Evolutionary conservation across 2,888 invertebrate genomes (phyloP), one percentile per base, ranked within the genome.

Genomic region (Epirrita christyi): DNA sequence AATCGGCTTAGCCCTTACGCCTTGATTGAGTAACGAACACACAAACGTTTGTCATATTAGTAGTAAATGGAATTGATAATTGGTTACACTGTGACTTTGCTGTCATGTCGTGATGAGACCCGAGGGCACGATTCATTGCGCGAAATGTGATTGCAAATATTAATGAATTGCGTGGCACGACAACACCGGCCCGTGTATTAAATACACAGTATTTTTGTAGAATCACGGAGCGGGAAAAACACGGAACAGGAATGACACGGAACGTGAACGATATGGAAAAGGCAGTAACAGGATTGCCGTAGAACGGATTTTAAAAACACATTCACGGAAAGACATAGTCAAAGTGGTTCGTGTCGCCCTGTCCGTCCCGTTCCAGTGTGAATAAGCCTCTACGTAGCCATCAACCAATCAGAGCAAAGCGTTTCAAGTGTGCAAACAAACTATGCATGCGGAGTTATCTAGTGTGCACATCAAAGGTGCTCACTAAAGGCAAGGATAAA

Each of bases 141-240:
- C 62, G 61, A 65, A 70, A 70, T 75, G 68, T 75, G 73, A 78
- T 73, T 71, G 76, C 72, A 70, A 74, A 78, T 80, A 81, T 77
- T 77, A 80, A 80, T 76, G 73, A 77, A 76, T 71, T 67, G 67
- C 61, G 63, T 67, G 57, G 52, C 63, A 63, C 59, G 27, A 38
- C 55, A 56, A 34, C 53, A 50, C 45, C 14, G 43, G 55, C 36
- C 40, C 40, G 38, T 14, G 44, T 50, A 47, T 53, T 60, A 56
- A 58, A 52, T 48, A 54, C 46, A 58, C 11, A 47, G 9, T 47
- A 38, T 50, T 56, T 41, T 43, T 48, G 29, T 28, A 53, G 8
- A 42, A 40, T 29, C 40, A 44, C 27, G 44, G 36, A 8, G 36
- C 52, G 38, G 38, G 37, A 37, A 37, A 2, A 13, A 13, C 37